Conservation (phyloP, 2,113 vertebrate species). For the Scartelaos histophorus region DNA sequence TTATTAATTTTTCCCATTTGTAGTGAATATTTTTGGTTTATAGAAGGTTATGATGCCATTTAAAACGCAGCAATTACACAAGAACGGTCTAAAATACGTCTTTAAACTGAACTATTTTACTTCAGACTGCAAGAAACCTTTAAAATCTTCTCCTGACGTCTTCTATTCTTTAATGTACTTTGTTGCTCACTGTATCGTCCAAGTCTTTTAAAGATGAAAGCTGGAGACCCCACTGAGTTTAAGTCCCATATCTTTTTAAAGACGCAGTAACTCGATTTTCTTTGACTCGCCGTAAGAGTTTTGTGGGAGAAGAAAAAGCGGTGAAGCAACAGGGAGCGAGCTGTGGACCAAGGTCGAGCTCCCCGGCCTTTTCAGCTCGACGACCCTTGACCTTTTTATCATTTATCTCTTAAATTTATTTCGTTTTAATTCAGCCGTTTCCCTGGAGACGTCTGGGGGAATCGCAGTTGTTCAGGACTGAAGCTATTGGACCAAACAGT, state of each 20-base stretch:
- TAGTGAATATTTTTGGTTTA: too few relatives aligned
- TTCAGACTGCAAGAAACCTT: neutral
- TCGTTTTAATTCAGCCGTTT: conserved; percentile 51
- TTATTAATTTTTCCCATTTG: too few relatives aligned
- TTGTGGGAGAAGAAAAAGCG: conserved; percentile 46
- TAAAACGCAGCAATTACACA: too few relatives aligned
- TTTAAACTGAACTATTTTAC: neutral
- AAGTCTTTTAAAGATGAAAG: conserved; percentile 8
- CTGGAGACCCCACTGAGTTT: conserved; percentile 14
- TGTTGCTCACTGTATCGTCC: neutral
- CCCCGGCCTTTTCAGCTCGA: conserved; percentile 41
- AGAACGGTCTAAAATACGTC: too few relatives aligned
- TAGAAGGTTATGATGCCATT: too few relatives aligned
- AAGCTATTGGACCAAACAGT: conserved; percentile 22
- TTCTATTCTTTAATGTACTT: neutral
- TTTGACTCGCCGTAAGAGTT: conserved; percentile 17
- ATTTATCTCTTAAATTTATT: conserved; percentile 63
- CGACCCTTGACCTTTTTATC: conserved; percentile 39
- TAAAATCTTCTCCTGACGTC: neutral
- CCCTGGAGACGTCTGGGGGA: conserved; percentile 56
- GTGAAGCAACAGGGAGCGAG: conserved; percentile 47
- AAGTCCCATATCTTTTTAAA: conserved; percentile 16
- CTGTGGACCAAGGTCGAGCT: conserved; percentile 55
- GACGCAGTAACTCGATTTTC: conserved; percentile 28
- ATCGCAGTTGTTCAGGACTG: conserved; percentile 33